Percentiles rank a stretch among this genome's conserved stretches.
Evolutionary conservation across 2,797 vertebrate species (phyloP).

Genomic region (Paedocypris micromegethes): DNA sequence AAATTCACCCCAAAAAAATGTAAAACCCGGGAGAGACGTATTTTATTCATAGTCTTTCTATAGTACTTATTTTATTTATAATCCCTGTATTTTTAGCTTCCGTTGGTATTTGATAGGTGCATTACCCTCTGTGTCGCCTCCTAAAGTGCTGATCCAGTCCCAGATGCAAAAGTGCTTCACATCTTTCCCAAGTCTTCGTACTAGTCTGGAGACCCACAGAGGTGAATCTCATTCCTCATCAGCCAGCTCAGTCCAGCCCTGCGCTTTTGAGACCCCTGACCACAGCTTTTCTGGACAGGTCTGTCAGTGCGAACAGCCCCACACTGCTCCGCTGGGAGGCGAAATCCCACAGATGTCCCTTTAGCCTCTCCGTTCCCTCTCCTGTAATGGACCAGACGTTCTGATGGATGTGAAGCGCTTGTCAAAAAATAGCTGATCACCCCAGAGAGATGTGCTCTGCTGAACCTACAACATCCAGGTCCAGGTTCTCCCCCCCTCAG

Average conservation of each 20-base stretch:
- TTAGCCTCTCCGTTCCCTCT: constrained; percentile 21
- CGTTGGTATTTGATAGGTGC: constrained; percentile 1
- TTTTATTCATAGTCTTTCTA: too few species aligned
- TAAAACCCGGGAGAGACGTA: too few species aligned
- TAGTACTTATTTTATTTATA: too few species aligned
- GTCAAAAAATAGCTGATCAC: constrained; percentile 50
- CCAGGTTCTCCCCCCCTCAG: constrained; percentile 33
- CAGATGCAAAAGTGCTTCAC: constrained; percentile 25
- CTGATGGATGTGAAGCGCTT: constrained; percentile 50
- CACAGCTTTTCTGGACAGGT: constrained; percentile 35
- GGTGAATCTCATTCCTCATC: constrained; percentile 49
- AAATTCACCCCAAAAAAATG: too few species aligned
- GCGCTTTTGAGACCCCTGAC: constrained; percentile 43
- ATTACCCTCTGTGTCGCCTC: constrained; percentile 9
- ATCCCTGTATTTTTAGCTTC: background rate
- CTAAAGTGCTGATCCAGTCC: constrained; percentile 42
- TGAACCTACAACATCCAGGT: constrained; percentile 67
- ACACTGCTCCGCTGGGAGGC: constrained; percentile 15
- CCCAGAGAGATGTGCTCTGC: constrained; percentile 59
- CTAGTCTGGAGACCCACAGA: constrained; percentile 43
- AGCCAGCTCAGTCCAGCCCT: constrained; percentile 11
- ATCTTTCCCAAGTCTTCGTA: constrained; percentile 29
- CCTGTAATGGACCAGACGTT: constrained; percentile 35
- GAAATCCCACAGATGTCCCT: constrained; percentile 32
- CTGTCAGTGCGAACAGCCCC: constrained; percentile 33